A percentile compares a stretch with the other conserved stretches of the same genome.
Conservation (phyloP, 1,140 invertebrate genomes). For the Colletes latitarsis region DNA sequence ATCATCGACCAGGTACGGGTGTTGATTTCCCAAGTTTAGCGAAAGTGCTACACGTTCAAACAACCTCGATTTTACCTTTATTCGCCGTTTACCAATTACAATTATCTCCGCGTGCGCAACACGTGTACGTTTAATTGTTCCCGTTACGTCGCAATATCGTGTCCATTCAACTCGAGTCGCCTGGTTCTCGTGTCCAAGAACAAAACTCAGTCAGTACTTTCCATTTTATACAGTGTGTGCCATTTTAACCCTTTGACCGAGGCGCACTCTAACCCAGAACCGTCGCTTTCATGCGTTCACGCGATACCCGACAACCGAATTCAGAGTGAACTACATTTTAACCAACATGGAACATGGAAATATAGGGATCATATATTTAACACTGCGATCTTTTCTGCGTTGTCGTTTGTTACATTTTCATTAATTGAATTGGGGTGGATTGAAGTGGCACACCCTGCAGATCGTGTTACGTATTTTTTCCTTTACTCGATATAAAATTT, state of each 20-base stretch:
- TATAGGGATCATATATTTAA: too few relatives aligned
- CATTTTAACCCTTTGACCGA: background rate
- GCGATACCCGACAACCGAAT: too few relatives aligned
- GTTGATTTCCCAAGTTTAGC: conserved; percentile 77
- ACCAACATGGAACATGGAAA: too few relatives aligned
- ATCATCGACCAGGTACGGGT: conserved; percentile 78
- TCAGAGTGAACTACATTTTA: too few relatives aligned
- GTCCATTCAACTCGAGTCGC: background rate
- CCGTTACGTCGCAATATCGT: too few relatives aligned
- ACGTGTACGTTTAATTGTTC: background rate
- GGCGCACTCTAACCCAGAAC: background rate
- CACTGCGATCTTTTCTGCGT: too few relatives aligned
- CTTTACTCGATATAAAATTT: too few relatives aligned
- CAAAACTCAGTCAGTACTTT: background rate
- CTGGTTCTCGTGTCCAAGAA: background rate
- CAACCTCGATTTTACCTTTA: conserved; percentile 19
- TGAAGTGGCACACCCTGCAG: too few relatives aligned
- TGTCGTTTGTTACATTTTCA: too few relatives aligned
- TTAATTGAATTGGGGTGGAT: too few relatives aligned
- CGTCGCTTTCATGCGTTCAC: too few relatives aligned
- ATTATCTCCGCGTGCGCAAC: background rate
- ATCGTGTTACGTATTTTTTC: too few relatives aligned
- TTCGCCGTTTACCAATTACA: background rate
- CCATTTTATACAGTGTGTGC: background rate
- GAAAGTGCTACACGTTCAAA: conserved; percentile 73